Conservation (phyloP, 2,797 vertebrate genomes). For the Lagocephalus sceleratus region DNA sequence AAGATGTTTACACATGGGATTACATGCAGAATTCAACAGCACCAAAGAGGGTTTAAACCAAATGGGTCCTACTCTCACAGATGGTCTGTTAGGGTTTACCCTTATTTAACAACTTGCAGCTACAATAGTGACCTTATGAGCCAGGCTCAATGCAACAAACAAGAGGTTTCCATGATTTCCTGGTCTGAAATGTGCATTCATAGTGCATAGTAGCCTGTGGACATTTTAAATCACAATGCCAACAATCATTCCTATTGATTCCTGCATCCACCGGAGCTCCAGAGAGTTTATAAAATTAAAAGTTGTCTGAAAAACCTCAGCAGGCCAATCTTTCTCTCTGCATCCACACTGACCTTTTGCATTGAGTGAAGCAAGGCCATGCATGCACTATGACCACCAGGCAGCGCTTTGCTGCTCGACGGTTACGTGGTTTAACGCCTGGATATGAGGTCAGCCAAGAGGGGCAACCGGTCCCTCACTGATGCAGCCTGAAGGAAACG, state of each 20-base stretch:
- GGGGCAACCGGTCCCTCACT: constrained; percentile 17
- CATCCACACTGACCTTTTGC: constrained; percentile 23
- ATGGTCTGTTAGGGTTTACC: too few relatives aligned
- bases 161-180: constrained; percentile 38
- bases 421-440: constrained; percentile 14
- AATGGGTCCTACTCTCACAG: background rate
- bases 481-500: constrained; percentile 7
- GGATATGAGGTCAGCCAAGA: constrained; percentile 17
- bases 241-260: constrained; percentile 24
- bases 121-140: background rate
- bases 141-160: constrained; percentile 20
- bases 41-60: background rate
- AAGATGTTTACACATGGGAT: constrained; percentile 25
- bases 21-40: constrained; percentile 10
- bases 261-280: constrained; percentile 3
- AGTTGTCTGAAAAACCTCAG: constrained; percentile 13
- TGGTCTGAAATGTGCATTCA: constrained; percentile 39
- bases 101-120: too few relatives aligned
- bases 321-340: constrained; percentile 2
- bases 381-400: constrained; percentile 14
- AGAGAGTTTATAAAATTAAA: constrained; percentile 21
- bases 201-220: constrained; percentile 20
- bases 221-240: constrained; percentile 48
- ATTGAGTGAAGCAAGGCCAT: constrained; percentile 9
- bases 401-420: constrained; percentile 14